Conservation (phyloP, 1,140 invertebrate species). For the Anagrus nilaparvatae region DNA sequence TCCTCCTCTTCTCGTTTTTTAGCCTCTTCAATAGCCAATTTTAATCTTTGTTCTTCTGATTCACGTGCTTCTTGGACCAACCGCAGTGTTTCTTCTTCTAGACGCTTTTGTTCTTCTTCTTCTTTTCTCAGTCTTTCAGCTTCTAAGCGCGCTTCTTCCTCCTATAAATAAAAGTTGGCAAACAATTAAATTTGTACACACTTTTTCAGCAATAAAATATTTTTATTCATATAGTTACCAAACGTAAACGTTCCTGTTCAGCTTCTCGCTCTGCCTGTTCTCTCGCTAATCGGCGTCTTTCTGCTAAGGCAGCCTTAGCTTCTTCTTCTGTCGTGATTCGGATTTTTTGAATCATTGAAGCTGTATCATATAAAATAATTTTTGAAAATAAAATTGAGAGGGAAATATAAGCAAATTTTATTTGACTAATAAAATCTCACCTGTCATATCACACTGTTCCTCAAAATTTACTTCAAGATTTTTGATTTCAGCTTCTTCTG, state of each 20-base stretch:
- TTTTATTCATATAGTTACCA: slow-evolving; percentile 31
- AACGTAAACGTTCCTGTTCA: slow-evolving; percentile 66
- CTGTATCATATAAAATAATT: slow-evolving; percentile 29
- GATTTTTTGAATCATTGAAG: slow-evolving; percentile 61
- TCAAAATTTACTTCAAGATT: slow-evolving; percentile 24
- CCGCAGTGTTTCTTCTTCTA: slow-evolving; percentile 65
- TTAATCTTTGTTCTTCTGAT: slow-evolving; percentile 63
- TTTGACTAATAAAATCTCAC: slow-evolving; percentile 17
- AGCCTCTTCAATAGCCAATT: slow-evolving; percentile 58
- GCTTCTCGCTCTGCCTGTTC: slow-evolving; percentile 80
- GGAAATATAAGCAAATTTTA: neutral
- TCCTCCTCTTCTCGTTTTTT: slow-evolving; percentile 57
- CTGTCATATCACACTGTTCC: slow-evolving; percentile 38
- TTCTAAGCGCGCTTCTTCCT: slow-evolving; percentile 63
- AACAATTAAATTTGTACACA: neutral
- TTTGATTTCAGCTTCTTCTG: slow-evolving; percentile 22
- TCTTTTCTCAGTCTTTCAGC: slow-evolving; percentile 65
- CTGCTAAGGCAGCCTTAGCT: slow-evolving; percentile 80
- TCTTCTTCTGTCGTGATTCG: slow-evolving; percentile 79
- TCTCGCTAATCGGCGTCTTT: slow-evolving; percentile 67
- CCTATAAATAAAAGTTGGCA: slow-evolving; percentile 29
- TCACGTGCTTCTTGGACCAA: slow-evolving; percentile 58
- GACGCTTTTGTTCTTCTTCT: slow-evolving; percentile 66
- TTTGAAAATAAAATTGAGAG: slow-evolving; percentile 9
- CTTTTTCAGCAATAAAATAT: neutral